These are phyloP conservation scores for Muricea muricata DNA, from an alignment of 92 coral and sea anemone species.

Conservation along the genomic window DNA sequence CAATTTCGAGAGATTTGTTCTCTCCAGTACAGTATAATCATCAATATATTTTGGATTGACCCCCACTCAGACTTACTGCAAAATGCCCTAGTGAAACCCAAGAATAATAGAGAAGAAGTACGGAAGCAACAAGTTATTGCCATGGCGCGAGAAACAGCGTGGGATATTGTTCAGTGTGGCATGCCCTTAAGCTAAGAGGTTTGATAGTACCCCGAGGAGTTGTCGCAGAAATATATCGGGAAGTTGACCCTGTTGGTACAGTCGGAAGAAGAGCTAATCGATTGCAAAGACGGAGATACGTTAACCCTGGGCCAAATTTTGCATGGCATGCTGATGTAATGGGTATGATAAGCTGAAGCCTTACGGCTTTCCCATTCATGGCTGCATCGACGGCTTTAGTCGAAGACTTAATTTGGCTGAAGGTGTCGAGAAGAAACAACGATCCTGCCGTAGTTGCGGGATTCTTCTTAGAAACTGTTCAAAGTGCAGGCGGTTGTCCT, in stretches of 20 bases:
- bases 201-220: background rate
- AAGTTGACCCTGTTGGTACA: conserved; percentile 11
- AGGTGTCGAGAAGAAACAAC: conserved; percentile 52
- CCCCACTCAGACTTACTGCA: too few species aligned
- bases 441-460: conserved; percentile 55
- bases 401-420: conserved; percentile 54
- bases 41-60: too few species aligned
- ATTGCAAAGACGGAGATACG: conserved; percentile 4
- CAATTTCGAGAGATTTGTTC: too few species aligned
- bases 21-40: too few species aligned
- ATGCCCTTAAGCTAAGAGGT: background rate
- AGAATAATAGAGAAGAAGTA: background rate
- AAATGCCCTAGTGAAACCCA: too few species aligned
- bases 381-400: conserved; percentile 66
- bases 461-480: conserved; percentile 69
- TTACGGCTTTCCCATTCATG: conserved; percentile 18
- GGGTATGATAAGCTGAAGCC: conserved; percentile 21
- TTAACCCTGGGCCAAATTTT: conserved; percentile 15
- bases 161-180: background rate
- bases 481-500: conserved; percentile 67
- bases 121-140: background rate
- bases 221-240: background rate
- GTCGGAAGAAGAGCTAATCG: conserved; percentile 16
- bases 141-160: background rate
- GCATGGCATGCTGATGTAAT: conserved; percentile 3